Evolutionary conservation across 2,888 invertebrate species (phyloP), one percentile per base, ranked within the genome.

Genomic region (Cheilosia vernalis): DNA sequence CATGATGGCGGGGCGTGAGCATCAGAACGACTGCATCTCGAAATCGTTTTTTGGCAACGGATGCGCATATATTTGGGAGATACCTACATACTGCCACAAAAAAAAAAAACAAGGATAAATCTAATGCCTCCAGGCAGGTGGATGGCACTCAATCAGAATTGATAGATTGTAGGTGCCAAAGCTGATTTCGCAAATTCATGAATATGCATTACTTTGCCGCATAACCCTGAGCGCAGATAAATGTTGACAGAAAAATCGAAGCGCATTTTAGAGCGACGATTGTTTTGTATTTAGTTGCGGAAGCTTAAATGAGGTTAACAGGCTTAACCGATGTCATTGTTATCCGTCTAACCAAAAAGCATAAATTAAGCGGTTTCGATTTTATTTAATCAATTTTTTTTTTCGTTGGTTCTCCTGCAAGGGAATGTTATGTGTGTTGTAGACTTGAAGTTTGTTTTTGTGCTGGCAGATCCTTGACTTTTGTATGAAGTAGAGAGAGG

Each of bases 81-180:
- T 55, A 47, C 61, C n/a, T n/a, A 69, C 63, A 63, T n/a, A n/a
- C n/a, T 37, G 37, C 13, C 4, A 13, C 13, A 61, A 42, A 6
- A 21, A 44, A 30, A 15, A n/a, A 42, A 55, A 51, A 67, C 55
- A 53, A 17, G 69, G 44, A 77, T 81, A 72, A 81, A 85, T 85
- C 76, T 81, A 85, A 72, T 76, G 81, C 76, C 70, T 44, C 56
- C 40, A 66, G 64, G 84, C 84, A 85, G 84, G 85, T 85, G 85
- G 61, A 81, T 76, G 70, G 72, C 81, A 85, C 85, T 81, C 85
- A 81, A 81, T 85, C 81, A 76, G 72, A 76, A 72, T 81, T 85
- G 85, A 85, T 85, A 85, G 81, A 85, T 85, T 85, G 76, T 85
- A 81, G 85, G 80, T 85, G 85, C 61, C 81, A 81, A 72, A 85